Base-by-base conservation (phyloP, 2,888 invertebrate species). In the Thymelicus sylvestris region DNA sequence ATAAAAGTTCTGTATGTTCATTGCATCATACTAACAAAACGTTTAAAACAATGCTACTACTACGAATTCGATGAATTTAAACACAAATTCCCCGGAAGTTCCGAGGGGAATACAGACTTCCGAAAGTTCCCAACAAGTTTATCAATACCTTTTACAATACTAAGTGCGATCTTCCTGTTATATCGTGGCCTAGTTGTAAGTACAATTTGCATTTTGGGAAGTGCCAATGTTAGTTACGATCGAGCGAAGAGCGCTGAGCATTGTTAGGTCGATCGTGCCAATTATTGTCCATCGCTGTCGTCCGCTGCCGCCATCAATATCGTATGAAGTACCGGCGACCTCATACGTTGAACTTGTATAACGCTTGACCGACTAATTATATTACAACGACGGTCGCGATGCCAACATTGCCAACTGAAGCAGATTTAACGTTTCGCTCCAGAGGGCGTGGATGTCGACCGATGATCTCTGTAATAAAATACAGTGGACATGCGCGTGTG, bases 131-230 rank as follows among this genome's bases (percentile, higher is more conserved):
- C 3, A 44, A 44, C 44, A 44, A 44, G 12, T 44, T 44, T 8
- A 44, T 10, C 44, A 4, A 8, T 44, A 12, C 12, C 12, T 10
- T 44, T 44, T 7, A 8, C 8, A 41, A 52, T 19, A 15, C 7
- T 62, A 62, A 44, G 13, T 47, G 19, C 48, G 10, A 60, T 60
- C 38, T 31, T 44, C 10, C 55, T 55, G 19, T 24, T 41, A 19
- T 55, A 55, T 57, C 57, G 65, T 15, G 66, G 39, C 60, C 44
- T 67, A 57, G 60, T 38, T 60, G 13, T 6, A 19, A 48, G 15
- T 60, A 60, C 13, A 52, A 62, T 67, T 67, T 67, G 61, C 67
- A 67, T 67, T 67, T 67, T 67, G 52, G 44, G 61, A 60, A 62
- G 52, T 61, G 61, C 39, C 39, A 31, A 48, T 48, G 60, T 50